phyloP scores from a whole-genome alignment of 2,797 vertebrate species.

The Nasua narica region DNA sequence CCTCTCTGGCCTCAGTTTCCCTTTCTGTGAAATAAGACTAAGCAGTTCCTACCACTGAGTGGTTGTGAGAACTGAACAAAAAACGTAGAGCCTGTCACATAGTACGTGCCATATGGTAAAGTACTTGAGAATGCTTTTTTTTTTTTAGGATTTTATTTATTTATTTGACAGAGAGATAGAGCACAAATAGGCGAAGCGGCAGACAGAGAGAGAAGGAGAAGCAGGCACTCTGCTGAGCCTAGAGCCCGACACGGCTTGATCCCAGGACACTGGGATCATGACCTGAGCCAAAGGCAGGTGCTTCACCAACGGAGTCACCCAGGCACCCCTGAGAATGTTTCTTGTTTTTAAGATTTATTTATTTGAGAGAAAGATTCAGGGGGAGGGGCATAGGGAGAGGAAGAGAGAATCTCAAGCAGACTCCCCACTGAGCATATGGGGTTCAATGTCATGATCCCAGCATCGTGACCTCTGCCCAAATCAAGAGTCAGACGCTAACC shows the following conservation, averaged over 20 bases:
- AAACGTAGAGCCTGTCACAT: not conserved
- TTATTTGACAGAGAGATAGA: not conserved
- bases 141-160: not conserved
- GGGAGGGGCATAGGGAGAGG: too few relatives aligned
- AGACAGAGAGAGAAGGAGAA: too few relatives aligned
- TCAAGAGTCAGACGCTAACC: too few relatives aligned
- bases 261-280: not conserved
- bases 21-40: not conserved
- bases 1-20: not conserved
- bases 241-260: accelerated
- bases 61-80: not conserved
- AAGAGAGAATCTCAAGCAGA: too few relatives aligned
- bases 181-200: not conserved
- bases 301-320: not conserved
- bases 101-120: not conserved
- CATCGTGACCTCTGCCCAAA: too few relatives aligned
- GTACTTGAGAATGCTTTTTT: not conserved
- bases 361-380: too few relatives aligned
- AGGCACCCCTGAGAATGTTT: too few relatives aligned
- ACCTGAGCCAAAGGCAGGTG: not conserved
- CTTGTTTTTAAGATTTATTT: too few relatives aligned
- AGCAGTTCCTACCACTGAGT: not conserved
- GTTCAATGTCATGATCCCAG: too few relatives aligned
- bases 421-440: too few relatives aligned
- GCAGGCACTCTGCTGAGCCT: not conserved